phyloP scores from a whole-genome alignment of 2,888 invertebrate species.

The Apomyelois bistriatella region DNA sequence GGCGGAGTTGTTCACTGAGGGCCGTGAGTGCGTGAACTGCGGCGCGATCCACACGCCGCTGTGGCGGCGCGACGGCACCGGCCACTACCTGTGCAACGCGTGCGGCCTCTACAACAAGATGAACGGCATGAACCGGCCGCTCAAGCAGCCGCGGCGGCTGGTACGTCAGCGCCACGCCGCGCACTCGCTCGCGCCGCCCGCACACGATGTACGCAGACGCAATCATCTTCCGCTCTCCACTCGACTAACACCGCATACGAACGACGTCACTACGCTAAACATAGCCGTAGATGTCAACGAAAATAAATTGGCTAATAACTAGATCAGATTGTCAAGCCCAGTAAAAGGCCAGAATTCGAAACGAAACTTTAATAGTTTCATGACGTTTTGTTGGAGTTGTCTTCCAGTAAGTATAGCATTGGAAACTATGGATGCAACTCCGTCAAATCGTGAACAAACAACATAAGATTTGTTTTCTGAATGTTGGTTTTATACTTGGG shows the following conservation, averaged over 20 bases:
- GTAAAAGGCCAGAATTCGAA: neutral
- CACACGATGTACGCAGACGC: conserved; percentile 60
- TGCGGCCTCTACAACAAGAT: conserved; percentile 99
- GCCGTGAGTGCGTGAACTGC: conserved; percentile 98
- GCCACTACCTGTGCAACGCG: conserved; percentile 99
- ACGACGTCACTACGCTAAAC: conserved; percentile 28
- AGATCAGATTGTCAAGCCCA: neutral
- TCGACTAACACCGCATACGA: conserved; percentile 19
- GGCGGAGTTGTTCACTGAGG: conserved; percentile 92
- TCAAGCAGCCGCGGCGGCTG: conserved; percentile 98
- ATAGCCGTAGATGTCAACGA: neutral
- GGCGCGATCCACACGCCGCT: conserved; percentile 98
- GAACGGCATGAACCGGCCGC: conserved; percentile 98
- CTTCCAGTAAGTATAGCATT: neutral
- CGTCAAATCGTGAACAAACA: neutral
- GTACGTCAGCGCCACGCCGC: conserved; percentile 85
- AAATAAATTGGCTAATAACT: too few species aligned
- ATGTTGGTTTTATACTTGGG: neutral
- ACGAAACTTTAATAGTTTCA: neutral
- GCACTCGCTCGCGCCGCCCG: conserved; percentile 58
- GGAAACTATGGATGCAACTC: neutral
- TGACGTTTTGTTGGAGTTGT: neutral
- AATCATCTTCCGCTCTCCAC: conserved; percentile 23
- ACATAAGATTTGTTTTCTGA: neutral
- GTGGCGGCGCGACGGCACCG: conserved; percentile 99